These are phyloP conservation scores for Drosophila mercatorum DNA, from an alignment of 2,888 invertebrate genomes.

Conservation along the genomic window DNA sequence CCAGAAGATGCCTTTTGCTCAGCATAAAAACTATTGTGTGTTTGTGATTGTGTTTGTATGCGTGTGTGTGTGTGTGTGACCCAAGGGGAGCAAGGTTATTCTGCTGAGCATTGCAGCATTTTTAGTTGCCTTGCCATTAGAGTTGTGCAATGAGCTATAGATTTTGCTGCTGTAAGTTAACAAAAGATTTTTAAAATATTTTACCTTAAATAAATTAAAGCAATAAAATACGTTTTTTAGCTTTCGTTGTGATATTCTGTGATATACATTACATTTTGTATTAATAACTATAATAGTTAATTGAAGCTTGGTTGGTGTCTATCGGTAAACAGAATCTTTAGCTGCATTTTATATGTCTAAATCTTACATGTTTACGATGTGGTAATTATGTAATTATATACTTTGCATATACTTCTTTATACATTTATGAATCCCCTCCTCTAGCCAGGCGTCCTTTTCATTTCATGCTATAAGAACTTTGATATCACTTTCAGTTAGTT, in stretches of 20 bases:
- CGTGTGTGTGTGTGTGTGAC: conserved; percentile 21
- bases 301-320: not conserved
- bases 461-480: not conserved
- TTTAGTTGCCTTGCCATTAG: conserved; percentile 49
- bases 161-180: conserved; percentile 16
- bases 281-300: too few relatives aligned
- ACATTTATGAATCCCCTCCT: not conserved
- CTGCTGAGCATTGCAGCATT: conserved; percentile 56
- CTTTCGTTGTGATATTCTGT: too few relatives aligned
- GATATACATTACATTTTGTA: too few relatives aligned
- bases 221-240: not conserved
- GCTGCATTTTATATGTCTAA: not conserved
- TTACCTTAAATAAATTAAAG: not conserved
- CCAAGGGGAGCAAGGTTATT: conserved; percentile 64
- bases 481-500: not conserved
- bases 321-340: too few relatives aligned
- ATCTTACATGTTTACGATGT: too few relatives aligned
- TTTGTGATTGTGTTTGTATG: conserved; percentile 31
- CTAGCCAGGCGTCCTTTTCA: not conserved
- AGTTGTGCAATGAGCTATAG: conserved; percentile 35
- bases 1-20: conserved; percentile 43
- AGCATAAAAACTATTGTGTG: conserved; percentile 54
- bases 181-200: not conserved
- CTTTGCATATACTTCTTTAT: not conserved
- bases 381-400: not conserved